A percentile compares a stretch with the other conserved stretches of the same genome.
phyloP scores from a whole-genome alignment of 2,888 invertebrate genomes.

The Teleiodes luculella region DNA sequence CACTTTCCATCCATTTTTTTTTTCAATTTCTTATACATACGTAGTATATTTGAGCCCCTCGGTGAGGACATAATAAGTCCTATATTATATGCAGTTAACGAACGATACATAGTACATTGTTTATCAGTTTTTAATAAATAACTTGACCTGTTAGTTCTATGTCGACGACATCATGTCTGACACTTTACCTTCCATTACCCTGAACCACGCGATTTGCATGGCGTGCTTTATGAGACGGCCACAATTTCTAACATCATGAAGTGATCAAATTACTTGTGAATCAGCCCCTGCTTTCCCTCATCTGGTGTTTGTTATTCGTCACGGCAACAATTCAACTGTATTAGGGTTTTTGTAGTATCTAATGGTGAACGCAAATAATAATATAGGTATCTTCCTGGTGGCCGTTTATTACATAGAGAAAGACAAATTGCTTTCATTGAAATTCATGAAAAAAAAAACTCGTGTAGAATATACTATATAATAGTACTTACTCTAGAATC shows the following conservation, averaged over 20 bases:
- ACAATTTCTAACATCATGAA: slow-evolving; percentile 73
- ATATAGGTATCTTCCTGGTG: background rate
- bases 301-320: slow-evolving; percentile 59
- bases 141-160: background rate
- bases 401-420: background rate
- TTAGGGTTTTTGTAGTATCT: background rate
- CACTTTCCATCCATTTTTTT: no score
- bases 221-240: slow-evolving; percentile 65
- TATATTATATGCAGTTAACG: no score
- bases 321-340: slow-evolving; percentile 26
- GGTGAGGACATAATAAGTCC: no score
- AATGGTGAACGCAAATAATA: background rate
- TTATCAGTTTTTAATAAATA: no score
- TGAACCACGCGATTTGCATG: slow-evolving; percentile 65
- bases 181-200: slow-evolving; percentile 46
- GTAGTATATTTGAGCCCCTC: no score
- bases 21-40: no score
- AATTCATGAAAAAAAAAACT: no score
- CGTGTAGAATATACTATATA: no score
- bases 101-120: no score
- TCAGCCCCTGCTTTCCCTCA: slow-evolving; percentile 62
- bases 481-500: no score
- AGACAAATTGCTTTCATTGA: no score
- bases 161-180: slow-evolving; percentile 26
- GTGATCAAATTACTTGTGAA: slow-evolving; percentile 75